Evolutionary conservation across 2,797 vertebrate genomes (phyloP).

Genomic region (Gobio occitaniae): DNA sequence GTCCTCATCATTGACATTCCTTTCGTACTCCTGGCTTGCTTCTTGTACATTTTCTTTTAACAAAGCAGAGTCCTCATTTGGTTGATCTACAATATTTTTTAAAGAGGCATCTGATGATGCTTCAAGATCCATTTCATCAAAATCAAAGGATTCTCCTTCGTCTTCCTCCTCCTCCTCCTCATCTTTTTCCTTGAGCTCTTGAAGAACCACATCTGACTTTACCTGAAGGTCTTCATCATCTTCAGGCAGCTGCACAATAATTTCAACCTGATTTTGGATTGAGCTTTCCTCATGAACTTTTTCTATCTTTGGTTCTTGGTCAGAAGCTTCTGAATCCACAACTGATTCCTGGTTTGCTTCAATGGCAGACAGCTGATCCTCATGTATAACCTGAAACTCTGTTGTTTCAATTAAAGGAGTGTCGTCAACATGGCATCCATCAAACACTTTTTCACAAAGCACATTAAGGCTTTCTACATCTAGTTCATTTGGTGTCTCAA

Average conservation of each 20-base stretch:
- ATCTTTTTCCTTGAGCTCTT: slow-evolving; percentile 47
- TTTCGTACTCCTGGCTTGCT: not conserved
- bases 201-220: not conserved
- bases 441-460: not conserved
- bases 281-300: not conserved
- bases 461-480: not conserved
- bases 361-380: not conserved
- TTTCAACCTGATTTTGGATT: not conserved
- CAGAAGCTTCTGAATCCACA: slow-evolving; percentile 6
- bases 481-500: not conserved
- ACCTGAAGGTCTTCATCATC: slow-evolving; percentile 30
- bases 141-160: slow-evolving; percentile 71
- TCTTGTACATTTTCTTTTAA: slow-evolving; percentile 45
- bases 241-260: not conserved
- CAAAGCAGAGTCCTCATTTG: slow-evolving; percentile 54
- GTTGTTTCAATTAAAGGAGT: slow-evolving; percentile 8
- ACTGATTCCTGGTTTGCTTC: not conserved
- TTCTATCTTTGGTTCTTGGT: slow-evolving; percentile 17
- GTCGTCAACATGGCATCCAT: not conserved
- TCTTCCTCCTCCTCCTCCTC: slow-evolving; percentile 61
- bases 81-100: slow-evolving; percentile 33
- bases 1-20: not conserved
- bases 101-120: not conserved
- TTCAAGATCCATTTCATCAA: slow-evolving; percentile 72
- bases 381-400: not conserved